Evolutionary conservation across 2,888 invertebrate species (phyloP).

Genomic region (Heliconius ethilla): DNA sequence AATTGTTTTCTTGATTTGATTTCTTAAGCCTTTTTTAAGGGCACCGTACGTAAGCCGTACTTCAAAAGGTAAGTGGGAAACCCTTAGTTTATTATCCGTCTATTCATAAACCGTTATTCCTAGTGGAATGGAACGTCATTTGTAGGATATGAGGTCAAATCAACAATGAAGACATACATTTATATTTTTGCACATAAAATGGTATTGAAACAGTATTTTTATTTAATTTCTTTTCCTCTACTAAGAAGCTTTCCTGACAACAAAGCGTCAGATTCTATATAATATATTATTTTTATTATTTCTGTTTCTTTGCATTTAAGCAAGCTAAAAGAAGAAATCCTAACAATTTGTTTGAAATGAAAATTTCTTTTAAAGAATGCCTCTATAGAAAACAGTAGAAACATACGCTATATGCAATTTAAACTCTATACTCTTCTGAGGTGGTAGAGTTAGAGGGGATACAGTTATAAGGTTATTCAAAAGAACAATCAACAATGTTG

Average conservation of each 20-base stretch:
- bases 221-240: no score
- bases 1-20: no score
- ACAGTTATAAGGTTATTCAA: background rate
- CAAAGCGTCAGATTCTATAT: background rate
- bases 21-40: no score
- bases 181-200: background rate
- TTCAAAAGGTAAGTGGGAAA: no score
- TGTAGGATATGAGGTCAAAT: no score
- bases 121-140: no score
- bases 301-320: background rate
- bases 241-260: background rate
- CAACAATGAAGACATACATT: no score
- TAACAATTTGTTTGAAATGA: background rate
- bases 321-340: background rate
- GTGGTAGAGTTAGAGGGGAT: background rate
- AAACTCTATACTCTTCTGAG: background rate
- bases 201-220: background rate
- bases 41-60: no score
- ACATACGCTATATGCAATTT: background rate
- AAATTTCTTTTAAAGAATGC: background rate
- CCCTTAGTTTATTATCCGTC: no score
- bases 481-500: background rate
- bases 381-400: background rate
- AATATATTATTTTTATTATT: background rate
- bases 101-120: no score